phyloP scores from a whole-genome alignment of 2,113 vertebrate genomes.

The Rattus norvegicus region GRCr8 NC_086023.1:145652001-145652500 shows the following conservation, averaged over 20 bases:
- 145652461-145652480: background rate
- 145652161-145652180: background rate
- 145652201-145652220: background rate
- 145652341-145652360: slow-evolving; percentile 55
- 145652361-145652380: slow-evolving; percentile 55
- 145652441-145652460: slow-evolving; percentile 13
- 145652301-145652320: slow-evolving; percentile 57
- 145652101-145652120: background rate
- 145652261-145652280: background rate
- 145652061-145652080: background rate
- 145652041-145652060: background rate
- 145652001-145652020: too few species aligned
- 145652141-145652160: background rate
- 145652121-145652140: background rate
- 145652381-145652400: background rate
- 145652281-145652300: slow-evolving; percentile 14
- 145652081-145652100: slow-evolving; percentile 34
- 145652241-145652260: background rate
- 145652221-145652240: background rate
- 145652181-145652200: background rate
- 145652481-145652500: background rate
- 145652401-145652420: background rate
- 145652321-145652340: slow-evolving; percentile 67
- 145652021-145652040: too few species aligned
- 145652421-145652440: background rate